Evolutionary conservation across 2,888 invertebrate genomes (phyloP), one percentile per base, ranked within the genome.

Genomic region (Microchrysa polita): DNA sequence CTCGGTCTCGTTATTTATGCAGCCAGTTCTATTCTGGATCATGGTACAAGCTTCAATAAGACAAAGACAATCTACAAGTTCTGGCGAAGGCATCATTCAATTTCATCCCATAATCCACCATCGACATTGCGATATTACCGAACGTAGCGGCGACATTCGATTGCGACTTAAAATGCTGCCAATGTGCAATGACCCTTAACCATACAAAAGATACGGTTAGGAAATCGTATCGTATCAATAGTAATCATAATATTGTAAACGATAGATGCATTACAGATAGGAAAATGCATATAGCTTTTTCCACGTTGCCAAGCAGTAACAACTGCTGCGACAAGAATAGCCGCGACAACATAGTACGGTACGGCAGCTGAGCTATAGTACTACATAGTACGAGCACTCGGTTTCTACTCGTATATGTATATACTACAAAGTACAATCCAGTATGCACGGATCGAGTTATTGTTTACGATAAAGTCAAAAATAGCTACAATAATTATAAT

Each of bases 131-230:
- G 27, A 2, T 34, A 34, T 34, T 34, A 7, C 27, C 27, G 27
- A 2, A 34, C 2, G 27, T n/a, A 34, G 2, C 27, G 27, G 4
- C 2, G 27, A 34, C 4, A 7, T 34, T 18, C 52, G 4, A 7
- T 34, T 34, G 27, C 27, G 27, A 7, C 27, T 34, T 2, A 14
- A 12, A 67, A 55, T 52, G 67, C 52, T 67, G 55, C 53, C 52
- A 67, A 67, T 67, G 27, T 2, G 27, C 27, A 34, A 5, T 34
- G 27, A 34, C 2, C 27, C 27, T 34, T 5, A 34, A 34, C 27
- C n/a, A 42, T 48, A 67, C 67, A 55, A 67, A 67, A 67, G 67
- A 67, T 67, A 67, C 67, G 67, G 67, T 67, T 67, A 67, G 67
- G 16, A 53, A 53, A 67, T 52, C n/a, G 18, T 18, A 7, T 34